Base-by-base conservation (phyloP, 2,113 vertebrate genomes). In the Vimba vimba region DNA sequence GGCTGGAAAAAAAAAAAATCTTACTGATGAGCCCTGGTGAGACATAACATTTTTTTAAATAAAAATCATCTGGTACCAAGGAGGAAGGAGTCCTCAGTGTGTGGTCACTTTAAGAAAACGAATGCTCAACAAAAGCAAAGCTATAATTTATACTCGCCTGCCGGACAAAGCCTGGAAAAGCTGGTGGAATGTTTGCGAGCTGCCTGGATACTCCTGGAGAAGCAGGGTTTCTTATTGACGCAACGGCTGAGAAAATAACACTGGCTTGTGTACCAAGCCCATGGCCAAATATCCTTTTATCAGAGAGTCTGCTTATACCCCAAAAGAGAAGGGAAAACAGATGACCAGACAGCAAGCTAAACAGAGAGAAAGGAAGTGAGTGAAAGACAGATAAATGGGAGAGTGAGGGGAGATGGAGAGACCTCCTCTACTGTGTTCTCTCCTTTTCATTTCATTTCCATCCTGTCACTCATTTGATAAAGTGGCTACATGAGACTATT, bases 131-230 rank as follows among this genome's bases (percentile, higher is more conserved):
- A 91, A 91, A 90, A 89, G 89, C 83, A 79, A 59, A 71, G 88
- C 87, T 87, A 88, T 91, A 91, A 91, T 92, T 91, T 90, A 92
- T 89, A 87, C 87, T 89, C 36, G 86, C 85, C 86, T 75, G 74
- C 85, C 43, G 86, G 89, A 91, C 91, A 90, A 91, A 91, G 91
- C 85, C 85, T 88, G 86, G 89, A 88, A 88, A 89, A 85, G 91
- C 87, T 82, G 57, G 68, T 83, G 88, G 90, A 90, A 91, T 92
- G 91, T 91, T 92, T 92, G 91, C 88, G 77, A 89, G 91, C 90
- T 87, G 91, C 90, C 88, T 87, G 89, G 91, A 88, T 92, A 91
- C 91, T 85, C 71, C 10, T 78, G 69, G 85, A 78, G 79, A 85
- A 87, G 84, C 60, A 50, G 79, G 82, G 82, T 68, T 88, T 89